Percentiles rank a stretch among this genome's conserved stretches.
Evolutionary conservation across 2,797 vertebrate genomes (phyloP).

Genomic region (Acipenser oxyrinchus): DNA sequence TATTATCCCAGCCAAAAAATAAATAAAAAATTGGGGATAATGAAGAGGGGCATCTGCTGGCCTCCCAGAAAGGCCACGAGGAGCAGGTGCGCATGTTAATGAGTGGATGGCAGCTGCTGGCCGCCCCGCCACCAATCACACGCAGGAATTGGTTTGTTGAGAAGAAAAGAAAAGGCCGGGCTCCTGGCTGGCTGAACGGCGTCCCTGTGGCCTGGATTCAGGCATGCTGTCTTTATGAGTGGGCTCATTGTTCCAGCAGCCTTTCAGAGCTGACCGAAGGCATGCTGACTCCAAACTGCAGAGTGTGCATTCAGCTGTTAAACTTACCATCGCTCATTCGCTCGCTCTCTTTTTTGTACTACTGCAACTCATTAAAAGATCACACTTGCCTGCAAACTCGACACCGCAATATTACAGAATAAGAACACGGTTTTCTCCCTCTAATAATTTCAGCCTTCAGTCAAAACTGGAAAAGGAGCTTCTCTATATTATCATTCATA

Average conservation of each 20-base stretch:
- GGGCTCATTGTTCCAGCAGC: slow-evolving; percentile 34
- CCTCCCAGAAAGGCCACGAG: slow-evolving; percentile 64
- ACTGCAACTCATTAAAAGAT: neutral
- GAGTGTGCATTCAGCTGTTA: slow-evolving; percentile 59
- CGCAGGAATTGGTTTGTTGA: slow-evolving; percentile 27
- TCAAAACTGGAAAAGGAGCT: no score
- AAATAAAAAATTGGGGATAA: slow-evolving; percentile 38
- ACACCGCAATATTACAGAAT: neutral
- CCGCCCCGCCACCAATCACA: slow-evolving; percentile 28
- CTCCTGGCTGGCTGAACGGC: slow-evolving; percentile 6
- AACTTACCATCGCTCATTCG: slow-evolving; percentile 38
- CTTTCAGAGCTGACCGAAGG: slow-evolving; percentile 20
- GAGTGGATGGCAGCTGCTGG: slow-evolving; percentile 73
- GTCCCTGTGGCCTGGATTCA: slow-evolving; percentile 33
- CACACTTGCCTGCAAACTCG: neutral
- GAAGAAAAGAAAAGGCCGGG: slow-evolving; percentile 46
- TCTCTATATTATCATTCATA: no score
- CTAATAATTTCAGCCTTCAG: no score
- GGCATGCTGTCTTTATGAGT: slow-evolving; percentile 27
- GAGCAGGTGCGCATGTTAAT: slow-evolving; percentile 91
- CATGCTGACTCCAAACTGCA: slow-evolving; percentile 17
- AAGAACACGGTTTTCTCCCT: no score
- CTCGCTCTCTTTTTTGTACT: slow-evolving; percentile 27
- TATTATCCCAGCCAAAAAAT: slow-evolving; percentile 41
- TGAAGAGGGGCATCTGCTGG: slow-evolving; percentile 66